phyloP scores from a whole-genome alignment of 1,140 invertebrate species.

The Dermatophagoides farinae region DNA sequence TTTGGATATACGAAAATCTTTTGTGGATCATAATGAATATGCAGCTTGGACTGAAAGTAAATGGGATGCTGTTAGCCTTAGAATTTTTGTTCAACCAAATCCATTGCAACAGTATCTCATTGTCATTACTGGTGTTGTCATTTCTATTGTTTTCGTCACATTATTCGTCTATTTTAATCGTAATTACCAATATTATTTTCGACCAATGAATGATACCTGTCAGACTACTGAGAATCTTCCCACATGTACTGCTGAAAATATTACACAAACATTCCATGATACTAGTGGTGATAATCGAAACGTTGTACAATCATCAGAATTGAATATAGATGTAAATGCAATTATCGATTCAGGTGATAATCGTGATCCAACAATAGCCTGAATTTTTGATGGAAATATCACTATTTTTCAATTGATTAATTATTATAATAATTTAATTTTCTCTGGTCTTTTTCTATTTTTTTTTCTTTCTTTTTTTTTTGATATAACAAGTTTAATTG shows the following conservation, averaged over 20 bases:
- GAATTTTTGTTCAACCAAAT: conserved; percentile 56
- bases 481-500: too few species aligned
- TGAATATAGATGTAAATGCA: too few species aligned
- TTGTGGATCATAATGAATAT: conserved; percentile 51
- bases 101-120: conserved; percentile 41
- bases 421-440: too few species aligned
- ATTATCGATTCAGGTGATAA: too few species aligned
- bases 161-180: conserved; percentile 45
- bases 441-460: too few species aligned
- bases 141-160: conserved; percentile 40
- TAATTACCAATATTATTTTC: conserved; percentile 40
- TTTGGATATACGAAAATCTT: conserved; percentile 16
- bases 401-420: too few species aligned
- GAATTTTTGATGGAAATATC: too few species aligned
- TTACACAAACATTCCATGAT: background rate
- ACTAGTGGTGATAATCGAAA: background rate
- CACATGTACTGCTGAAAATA: background rate
- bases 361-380: too few species aligned
- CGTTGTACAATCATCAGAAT: background rate
- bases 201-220: background rate
- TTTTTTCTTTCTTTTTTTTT: too few species aligned
- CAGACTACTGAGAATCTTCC: background rate
- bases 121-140: conserved; percentile 38
- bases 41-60: conserved; percentile 81
- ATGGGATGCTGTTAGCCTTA: conserved; percentile 47